phyloP scores from a whole-genome alignment of 2,113 vertebrate species.

The Heterocephalus glaber region DNA sequence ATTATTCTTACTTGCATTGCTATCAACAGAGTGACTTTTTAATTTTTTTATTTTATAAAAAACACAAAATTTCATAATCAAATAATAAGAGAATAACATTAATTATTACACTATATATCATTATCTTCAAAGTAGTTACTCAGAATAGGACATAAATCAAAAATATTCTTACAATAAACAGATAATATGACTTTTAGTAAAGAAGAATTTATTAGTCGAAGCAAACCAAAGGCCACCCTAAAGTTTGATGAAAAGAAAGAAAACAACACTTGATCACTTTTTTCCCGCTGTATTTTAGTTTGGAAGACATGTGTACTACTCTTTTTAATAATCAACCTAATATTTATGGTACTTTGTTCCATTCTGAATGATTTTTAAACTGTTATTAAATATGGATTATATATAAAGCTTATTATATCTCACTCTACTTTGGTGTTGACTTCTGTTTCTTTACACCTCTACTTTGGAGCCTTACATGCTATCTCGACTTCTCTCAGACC shows the following conservation, averaged over 20 bases:
- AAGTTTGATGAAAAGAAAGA: not conserved
- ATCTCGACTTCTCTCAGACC: not conserved
- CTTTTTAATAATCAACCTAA: not conserved
- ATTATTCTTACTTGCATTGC: not conserved
- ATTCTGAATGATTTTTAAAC: conserved; percentile 34
- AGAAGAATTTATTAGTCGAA: not conserved
- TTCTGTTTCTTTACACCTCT: not conserved
- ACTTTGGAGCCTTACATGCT: not conserved
- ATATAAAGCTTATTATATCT: not conserved
- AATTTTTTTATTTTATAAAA: not conserved
- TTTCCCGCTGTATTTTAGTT: not conserved
- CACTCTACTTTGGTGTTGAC: not conserved
- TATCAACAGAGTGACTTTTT: not conserved
- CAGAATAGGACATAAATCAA: not conserved
- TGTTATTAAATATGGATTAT: not conserved
- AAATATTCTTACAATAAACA: not conserved
- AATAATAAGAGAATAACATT: not conserved
- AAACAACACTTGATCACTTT: not conserved
- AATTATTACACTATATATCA: not conserved
- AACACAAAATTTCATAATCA: not conserved
- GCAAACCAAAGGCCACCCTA: not conserved
- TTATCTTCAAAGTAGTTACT: not conserved
- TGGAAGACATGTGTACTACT: not conserved
- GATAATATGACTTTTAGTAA: not conserved
- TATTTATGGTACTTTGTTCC: not conserved